Base-by-base conservation (phyloP, 2,888 invertebrate species). In the Drosophila borborema region DNA sequence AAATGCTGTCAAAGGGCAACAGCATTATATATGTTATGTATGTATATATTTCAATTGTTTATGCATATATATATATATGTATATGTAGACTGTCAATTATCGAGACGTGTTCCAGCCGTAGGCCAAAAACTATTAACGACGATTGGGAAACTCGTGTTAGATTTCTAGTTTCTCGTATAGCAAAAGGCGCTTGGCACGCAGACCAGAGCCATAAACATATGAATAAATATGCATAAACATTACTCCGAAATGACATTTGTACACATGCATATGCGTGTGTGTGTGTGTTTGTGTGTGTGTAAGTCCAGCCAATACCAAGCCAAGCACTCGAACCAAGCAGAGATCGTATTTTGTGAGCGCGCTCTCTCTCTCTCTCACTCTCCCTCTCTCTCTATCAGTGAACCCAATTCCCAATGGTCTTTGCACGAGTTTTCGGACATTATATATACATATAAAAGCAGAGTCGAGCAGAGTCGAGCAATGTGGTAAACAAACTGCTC, bases 171-270 rank as follows among this genome's bases (percentile, higher is more conserved):
- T 53, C 81, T 64, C 65, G 54, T 60, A 54, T 67, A 36, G 54
- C 74, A 63, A 56, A 53, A 63, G 76, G 80, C 80, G 76, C 61
- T 64, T 64, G 51, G 61, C 69, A 63, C 63, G 76, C 76, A 69
- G 51, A 54, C 60, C 48, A 51, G 2, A 61, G 40, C 72, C 81
- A 64, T 81, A 77, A 77, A 77, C 28, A 77, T 64, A 64, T 77
- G 64, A 64, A 72, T 77, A 77, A 77, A 77, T 81, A 66, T 77
- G 64, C 81, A 77, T 81, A 81, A 64, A 77, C 72, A 77, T 56
- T 53, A 31, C 18, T 36, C 20, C 36, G 63, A 48, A 48, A 43
- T 71, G 72, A 81, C 72, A 61, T 49, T 20, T 49, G 48, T 48
- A 3, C 31, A 64, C 8, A 28, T 7, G 10, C 10, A 3, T 16